Percentiles rank a stretch among this genome's conserved stretches.
Evolutionary conservation across 2,113 vertebrate genomes (phyloP).

Genomic region (Seriola aureovittata): DNA sequence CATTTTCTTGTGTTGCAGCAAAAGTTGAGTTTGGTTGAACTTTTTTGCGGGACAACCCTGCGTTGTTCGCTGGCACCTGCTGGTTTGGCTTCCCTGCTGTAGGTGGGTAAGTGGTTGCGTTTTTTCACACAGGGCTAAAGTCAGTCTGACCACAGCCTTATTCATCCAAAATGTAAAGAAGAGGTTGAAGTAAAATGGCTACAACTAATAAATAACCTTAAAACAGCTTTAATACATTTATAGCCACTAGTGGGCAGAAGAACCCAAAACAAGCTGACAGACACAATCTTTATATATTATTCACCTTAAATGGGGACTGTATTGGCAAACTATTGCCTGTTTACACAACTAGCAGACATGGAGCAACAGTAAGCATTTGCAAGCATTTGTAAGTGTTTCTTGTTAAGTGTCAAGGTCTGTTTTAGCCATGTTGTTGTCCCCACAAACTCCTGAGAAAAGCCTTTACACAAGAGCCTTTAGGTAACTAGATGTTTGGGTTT

Average conservation of each 20-base stretch:
- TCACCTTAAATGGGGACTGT: neutral
- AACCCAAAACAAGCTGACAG: neutral
- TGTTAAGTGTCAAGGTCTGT: neutral
- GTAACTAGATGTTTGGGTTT: neutral
- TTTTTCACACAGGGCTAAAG: too few species aligned
- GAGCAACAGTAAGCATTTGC: neutral
- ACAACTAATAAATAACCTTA: neutral
- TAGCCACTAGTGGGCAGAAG: slow-evolving; percentile 14
- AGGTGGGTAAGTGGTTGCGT: too few species aligned
- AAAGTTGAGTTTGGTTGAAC: neutral
- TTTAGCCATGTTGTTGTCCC: neutral
- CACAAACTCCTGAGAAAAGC: neutral
- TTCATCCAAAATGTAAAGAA: neutral
- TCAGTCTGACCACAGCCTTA: neutral
- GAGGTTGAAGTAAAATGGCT: neutral
- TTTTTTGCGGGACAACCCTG: neutral
- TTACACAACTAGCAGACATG: neutral
- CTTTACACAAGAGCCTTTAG: neutral
- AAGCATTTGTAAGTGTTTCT: neutral
- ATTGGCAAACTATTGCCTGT: neutral
- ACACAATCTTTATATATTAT: neutral
- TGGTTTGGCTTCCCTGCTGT: neutral
- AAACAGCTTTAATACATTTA: neutral
- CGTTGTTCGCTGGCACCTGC: neutral
- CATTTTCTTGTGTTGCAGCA: neutral